A percentile compares a stretch with the other conserved stretches of the same genome.
phyloP scores from a whole-genome alignment of 2,797 vertebrate species.

The Cephalopachus bancanus region DNA sequence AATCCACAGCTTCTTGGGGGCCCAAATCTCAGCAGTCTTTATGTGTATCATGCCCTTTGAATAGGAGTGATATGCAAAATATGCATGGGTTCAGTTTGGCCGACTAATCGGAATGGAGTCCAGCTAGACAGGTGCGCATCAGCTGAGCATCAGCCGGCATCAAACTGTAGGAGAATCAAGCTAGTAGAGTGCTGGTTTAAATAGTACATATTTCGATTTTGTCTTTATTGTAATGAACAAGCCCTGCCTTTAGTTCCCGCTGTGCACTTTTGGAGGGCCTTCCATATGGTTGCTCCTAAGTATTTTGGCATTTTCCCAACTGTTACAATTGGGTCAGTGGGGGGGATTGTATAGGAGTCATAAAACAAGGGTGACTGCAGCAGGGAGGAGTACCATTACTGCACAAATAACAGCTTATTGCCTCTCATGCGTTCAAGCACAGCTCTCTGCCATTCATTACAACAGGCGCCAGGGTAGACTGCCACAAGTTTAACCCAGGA shows the following conservation, averaged over 20 bases:
- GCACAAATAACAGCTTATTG: conserved; percentile 64
- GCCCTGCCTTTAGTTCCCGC: conserved; percentile 78
- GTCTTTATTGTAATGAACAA: conserved; percentile 82
- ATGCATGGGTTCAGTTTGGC: background rate
- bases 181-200: conserved; percentile 58
- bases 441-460: conserved; percentile 56
- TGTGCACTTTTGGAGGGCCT: conserved; percentile 83
- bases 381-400: conserved; percentile 65
- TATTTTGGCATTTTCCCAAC: conserved; percentile 85
- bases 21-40: conserved; percentile 31
- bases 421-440: conserved; percentile 58
- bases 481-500: background rate
- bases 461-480: conserved; percentile 12
- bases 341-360: conserved; percentile 78
- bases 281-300: conserved; percentile 86
- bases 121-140: background rate
- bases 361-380: conserved; percentile 83
- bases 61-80: background rate
- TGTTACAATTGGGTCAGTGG: conserved; percentile 85
- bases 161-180: conserved; percentile 37
- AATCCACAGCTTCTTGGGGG: background rate
- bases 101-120: background rate
- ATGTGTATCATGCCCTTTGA: background rate
- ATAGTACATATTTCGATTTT: conserved; percentile 79
- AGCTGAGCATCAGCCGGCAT: conserved; percentile 51